Conservation (phyloP, 2,888 invertebrate species). For the Ormia ochracea region DNA sequence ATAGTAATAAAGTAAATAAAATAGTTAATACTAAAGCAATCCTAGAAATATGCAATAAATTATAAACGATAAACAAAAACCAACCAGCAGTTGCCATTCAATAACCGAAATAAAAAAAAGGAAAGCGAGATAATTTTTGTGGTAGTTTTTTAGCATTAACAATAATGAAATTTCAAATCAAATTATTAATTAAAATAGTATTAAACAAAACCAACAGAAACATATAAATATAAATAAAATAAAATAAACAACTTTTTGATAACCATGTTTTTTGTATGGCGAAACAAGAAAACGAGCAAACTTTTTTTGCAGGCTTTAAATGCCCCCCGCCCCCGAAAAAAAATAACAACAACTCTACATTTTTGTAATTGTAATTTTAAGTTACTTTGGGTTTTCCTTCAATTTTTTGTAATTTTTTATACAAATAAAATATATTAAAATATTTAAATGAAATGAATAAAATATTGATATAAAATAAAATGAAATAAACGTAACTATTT, state of each 20-base stretch:
- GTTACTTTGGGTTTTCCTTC: constrained; percentile 34
- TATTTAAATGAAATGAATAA: constrained; percentile 28
- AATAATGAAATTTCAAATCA: constrained; percentile 24
- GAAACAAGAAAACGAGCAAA: constrained; percentile 16
- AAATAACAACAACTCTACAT: constrained; percentile 35
- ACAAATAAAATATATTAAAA: constrained; percentile 31
- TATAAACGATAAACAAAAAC: constrained; percentile 2
- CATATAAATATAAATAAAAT: neutral
- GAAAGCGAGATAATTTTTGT: constrained; percentile 26
- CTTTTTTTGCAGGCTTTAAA: constrained; percentile 24
- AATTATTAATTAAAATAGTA: constrained; percentile 23
- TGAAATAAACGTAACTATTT: neutral
- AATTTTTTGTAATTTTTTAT: constrained; percentile 56
- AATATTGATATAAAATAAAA: constrained; percentile 30
- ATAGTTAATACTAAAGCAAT: constrained; percentile 1
- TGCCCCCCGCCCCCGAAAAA: neutral
- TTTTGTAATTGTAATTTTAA: constrained; percentile 49
- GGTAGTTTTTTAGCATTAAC: constrained; percentile 26
- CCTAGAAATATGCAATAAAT: constrained; percentile 53
- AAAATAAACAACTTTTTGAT: constrained; percentile 40
- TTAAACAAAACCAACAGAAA: too few relatives aligned
- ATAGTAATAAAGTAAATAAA: neutral
- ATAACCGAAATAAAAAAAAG: neutral
- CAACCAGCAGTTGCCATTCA: constrained; percentile 50
- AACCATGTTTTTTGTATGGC: constrained; percentile 54